Base-by-base conservation (phyloP, 2,888 invertebrate species). In the Lysandra coridon region DNA sequence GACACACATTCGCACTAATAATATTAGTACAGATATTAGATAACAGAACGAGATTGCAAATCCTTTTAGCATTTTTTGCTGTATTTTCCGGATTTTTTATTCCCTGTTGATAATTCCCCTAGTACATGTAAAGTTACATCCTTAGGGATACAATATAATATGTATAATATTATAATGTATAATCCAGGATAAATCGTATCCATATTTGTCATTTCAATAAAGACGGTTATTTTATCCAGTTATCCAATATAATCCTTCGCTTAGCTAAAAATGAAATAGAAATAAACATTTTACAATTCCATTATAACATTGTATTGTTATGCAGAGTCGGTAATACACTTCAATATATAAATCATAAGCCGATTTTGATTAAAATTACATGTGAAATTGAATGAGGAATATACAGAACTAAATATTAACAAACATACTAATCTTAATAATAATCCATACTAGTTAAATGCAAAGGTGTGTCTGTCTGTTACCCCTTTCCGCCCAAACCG, bases 211-310 rank as follows among this genome's bases (percentile, higher is more conserved):
- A 69, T 37, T 69, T 69, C 69, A 14, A 69, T 33, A 69, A 1
- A 37, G 14, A 12, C 33, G 33, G 69, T 14, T 57, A 17, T 69
- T 4, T 14, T 37, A 37, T 14, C 17, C 69, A 14, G 33, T 69
- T 23, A 69, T 69, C 69, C 69, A 14, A 69, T 60, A 33, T 69
- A 69, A 69, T 69, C 69, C 69, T 14, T 69, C 17, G 69, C 33
- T 69, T 69, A 37, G 17, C 69, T 69, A 69, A 69, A 69, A 69
- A 69, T 37, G 33, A 10, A 69, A 69, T 37, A 37, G 17, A 37
- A 69, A 69, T 69, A 69, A 0, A 64, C 33, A 33, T 69, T 33
- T 30, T 64, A 12, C 33, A 14, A 69, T 5, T 69, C 10, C 14
- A 37, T 14, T 17, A 14, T 17, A 69, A 69, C 33, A 33, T 69